Evolutionary conservation across 2,113 vertebrate species (phyloP), one percentile per base, ranked within the genome.

Genomic region (human (Homo sapiens)): DNA sequence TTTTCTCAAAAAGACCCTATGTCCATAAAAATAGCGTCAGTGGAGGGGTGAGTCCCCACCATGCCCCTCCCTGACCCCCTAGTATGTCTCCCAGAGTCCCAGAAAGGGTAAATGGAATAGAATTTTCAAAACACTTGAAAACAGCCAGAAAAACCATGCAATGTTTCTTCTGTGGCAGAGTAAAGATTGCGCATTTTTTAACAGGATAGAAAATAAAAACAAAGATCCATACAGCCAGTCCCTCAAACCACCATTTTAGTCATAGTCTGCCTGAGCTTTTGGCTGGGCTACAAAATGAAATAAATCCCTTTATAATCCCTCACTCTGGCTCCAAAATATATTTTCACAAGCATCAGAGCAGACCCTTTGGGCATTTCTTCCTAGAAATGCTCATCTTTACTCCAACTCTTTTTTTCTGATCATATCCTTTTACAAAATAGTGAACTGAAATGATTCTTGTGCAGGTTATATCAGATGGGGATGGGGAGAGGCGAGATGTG

Each of bases 261-360:
- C 45, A 59, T 45, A 76, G 89, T 27, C 81, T 57, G 94, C 84
- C 84, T 96, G 80, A 84, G 88, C 94, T 97, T 95, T 95, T 97
- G 98, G 97, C 98, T 83, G 59, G 50, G 50, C 93, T 95, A 95
- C 96, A 97, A 95, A 96, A 96, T 73, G 86, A 97, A 98, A 97
- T 96, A 97, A 97, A 98, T 98, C 97, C 97, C 96, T 96, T 96
- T 93, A 94, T 97, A 97, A 98, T 97, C 97, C 95, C 90, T 96
- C 95, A 94, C 89, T 79, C 61, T 94, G 96, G 95, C 81, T 97
- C 92, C 82, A 82, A 93, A 96, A 95, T 96, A 61, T 94, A 97
- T 98, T 97, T 97, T 85, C 95, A 94, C 72, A 73, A 94, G 94
- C 84, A 96, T 52, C 68, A 86, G 90, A 95, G 96, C 97, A 97